These are phyloP conservation scores for Stigmatopora nigra DNA, from an alignment of 2,113 vertebrate genomes.

Conservation along the genomic window DNA sequence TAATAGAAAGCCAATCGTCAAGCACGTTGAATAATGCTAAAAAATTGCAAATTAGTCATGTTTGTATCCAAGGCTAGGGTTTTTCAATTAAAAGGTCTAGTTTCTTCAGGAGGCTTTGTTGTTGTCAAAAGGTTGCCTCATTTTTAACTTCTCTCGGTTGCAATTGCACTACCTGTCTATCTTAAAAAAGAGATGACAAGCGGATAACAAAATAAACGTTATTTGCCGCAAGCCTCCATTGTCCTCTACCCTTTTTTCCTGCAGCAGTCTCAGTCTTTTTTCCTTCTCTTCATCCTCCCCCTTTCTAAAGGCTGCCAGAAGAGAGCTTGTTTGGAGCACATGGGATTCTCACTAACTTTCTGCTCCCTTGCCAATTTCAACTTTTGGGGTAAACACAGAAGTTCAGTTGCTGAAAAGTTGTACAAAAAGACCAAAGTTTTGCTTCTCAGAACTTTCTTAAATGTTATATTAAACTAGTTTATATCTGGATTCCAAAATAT, in stretches of 20 bases:
- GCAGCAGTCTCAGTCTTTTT: slow-evolving; percentile 11
- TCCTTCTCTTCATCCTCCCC: not conserved
- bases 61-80: not conserved
- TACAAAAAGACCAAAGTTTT: slow-evolving; percentile 21
- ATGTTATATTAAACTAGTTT: not conserved
- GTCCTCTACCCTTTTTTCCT: slow-evolving; percentile 6
- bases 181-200: not conserved
- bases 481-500: not conserved
- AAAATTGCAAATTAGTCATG: not conserved
- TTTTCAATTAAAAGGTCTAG: too few species aligned
- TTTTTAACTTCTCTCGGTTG: not conserved
- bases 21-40: not conserved
- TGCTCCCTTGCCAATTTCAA: slow-evolving; percentile 24
- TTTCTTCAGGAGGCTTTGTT: not conserved
- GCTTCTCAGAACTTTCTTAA: not conserved
- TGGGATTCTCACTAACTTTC: slow-evolving; percentile 17
- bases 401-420: slow-evolving; percentile 37
- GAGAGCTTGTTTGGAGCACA: slow-evolving; percentile 21
- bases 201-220: not conserved
- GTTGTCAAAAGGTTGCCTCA: not conserved
- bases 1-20: not conserved
- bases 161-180: not conserved
- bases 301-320: slow-evolving; percentile 7
- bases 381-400: slow-evolving; percentile 26
- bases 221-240: not conserved